Conservation (phyloP, 2,888 invertebrate species). For the Erebia palarica region DNA sequence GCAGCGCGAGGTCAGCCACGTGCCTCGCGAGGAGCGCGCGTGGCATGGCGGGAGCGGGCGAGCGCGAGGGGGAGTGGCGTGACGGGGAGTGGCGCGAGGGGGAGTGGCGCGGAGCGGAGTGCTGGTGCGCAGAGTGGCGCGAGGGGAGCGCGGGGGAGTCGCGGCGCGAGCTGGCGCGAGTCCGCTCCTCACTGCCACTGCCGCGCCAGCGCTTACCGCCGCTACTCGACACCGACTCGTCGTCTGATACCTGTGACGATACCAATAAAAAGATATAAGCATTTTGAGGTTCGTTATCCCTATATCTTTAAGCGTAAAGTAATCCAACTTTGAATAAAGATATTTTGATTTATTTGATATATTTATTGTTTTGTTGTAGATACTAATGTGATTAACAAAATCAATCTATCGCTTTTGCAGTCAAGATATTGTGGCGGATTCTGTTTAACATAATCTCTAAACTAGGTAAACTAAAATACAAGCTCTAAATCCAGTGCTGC, state of each 20-base stretch:
- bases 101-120: slow-evolving; percentile 61
- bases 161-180: slow-evolving; percentile 83
- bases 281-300: too few species aligned
- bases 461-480: too few species aligned
- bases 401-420: too few species aligned
- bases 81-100: neutral
- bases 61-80: slow-evolving; percentile 66
- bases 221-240: slow-evolving; percentile 67
- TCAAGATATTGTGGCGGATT: too few species aligned
- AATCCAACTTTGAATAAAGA: too few species aligned
- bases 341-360: too few species aligned
- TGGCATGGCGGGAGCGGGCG: slow-evolving; percentile 41
- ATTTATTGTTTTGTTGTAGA: too few species aligned
- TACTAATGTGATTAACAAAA: too few species aligned
- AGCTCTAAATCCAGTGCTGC: too few species aligned
- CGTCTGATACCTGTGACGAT: slow-evolving; percentile 61
- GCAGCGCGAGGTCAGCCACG: slow-evolving; percentile 57
- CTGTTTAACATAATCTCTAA: too few species aligned
- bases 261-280: too few species aligned
- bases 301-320: too few species aligned
- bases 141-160: slow-evolving; percentile 40
- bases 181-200: slow-evolving; percentile 37
- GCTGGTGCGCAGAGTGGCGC: slow-evolving; percentile 39
- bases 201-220: slow-evolving; percentile 61
- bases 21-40: slow-evolving; percentile 49